Evolutionary conservation across 2,113 vertebrate genomes (phyloP).

Genomic region (Polypterus bichir): DNA sequence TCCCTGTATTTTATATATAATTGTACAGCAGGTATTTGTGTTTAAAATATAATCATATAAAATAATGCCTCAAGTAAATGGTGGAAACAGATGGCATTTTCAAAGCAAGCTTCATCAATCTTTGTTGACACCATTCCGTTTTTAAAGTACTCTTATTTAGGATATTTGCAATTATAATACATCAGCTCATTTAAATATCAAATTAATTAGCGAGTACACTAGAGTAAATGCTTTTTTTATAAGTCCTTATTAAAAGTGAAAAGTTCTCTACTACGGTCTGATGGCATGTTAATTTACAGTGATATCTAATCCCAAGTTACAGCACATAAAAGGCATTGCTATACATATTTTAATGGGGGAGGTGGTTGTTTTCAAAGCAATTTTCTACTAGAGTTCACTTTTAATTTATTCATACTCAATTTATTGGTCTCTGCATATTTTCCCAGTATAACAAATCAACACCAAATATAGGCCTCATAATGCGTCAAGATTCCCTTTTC

Average conservation of each 20-base stretch:
- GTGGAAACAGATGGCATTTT: conserved; percentile 47
- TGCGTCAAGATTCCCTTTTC: conserved; percentile 39
- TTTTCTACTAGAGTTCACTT: conserved; percentile 70
- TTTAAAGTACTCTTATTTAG: conserved; percentile 57
- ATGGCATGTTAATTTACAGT: conserved; percentile 75
- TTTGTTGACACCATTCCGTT: conserved; percentile 56
- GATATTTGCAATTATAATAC: conserved; percentile 58
- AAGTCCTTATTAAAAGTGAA: conserved; percentile 83
- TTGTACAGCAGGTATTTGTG: too few species aligned
- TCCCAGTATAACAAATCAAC: conserved; percentile 60
- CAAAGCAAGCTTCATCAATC: conserved; percentile 53
- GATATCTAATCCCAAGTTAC: conserved; percentile 67
- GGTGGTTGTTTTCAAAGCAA: conserved; percentile 64
- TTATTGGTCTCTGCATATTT: conserved; percentile 61
- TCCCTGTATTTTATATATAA: too few species aligned
- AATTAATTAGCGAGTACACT: conserved; percentile 78
- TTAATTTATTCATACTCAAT: conserved; percentile 70
- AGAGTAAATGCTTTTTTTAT: conserved; percentile 66
- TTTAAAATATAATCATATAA: neutral
- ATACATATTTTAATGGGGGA: conserved; percentile 60
- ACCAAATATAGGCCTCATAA: conserved; percentile 54
- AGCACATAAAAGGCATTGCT: conserved; percentile 58
- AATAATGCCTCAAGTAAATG: conserved; percentile 32
- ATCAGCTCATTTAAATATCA: conserved; percentile 72
- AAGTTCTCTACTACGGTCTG: conserved; percentile 62